These are phyloP conservation scores for Phrynocephalus forsythii DNA, from an alignment of 2,797 vertebrate genomes.

Conservation along the genomic window DNA sequence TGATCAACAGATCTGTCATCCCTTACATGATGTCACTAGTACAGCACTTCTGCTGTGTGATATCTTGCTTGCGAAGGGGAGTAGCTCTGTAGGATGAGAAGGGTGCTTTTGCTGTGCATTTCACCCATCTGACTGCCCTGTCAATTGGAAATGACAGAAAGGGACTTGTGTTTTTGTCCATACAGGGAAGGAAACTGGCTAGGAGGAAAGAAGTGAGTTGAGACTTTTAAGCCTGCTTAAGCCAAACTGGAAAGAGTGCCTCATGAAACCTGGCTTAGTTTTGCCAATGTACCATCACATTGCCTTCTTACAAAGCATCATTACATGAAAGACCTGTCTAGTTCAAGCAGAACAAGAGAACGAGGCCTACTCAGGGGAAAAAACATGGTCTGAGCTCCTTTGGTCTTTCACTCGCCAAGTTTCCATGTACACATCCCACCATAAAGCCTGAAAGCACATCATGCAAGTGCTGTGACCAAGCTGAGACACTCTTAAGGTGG, in stretches of 20 bases:
- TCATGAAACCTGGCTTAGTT: slow-evolving; percentile 60
- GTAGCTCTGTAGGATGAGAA: neutral
- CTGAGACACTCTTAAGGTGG: too few relatives aligned
- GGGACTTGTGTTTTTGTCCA: slow-evolving; percentile 64
- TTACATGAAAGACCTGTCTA: slow-evolving; percentile 49
- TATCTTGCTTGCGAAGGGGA: neutral
- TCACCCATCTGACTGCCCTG: neutral
- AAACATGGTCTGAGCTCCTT: neutral
- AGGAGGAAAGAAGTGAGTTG: slow-evolving; percentile 62
- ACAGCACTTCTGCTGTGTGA: neutral
- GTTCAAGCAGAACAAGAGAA: neutral
- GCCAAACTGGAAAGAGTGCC: slow-evolving; percentile 66
- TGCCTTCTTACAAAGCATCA: too few relatives aligned
- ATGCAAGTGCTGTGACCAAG: too few relatives aligned
- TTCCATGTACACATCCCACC: neutral
- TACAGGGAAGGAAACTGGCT: slow-evolving; percentile 66
- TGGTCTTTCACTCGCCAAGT: neutral
- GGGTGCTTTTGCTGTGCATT: neutral
- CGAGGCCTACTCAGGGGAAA: neutral
- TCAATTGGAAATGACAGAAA: slow-evolving; percentile 65
- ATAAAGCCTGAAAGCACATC: neutral
- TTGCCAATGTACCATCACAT: slow-evolving; percentile 37
- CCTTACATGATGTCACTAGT: neutral
- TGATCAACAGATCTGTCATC: slow-evolving; percentile 3
- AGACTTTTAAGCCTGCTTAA: slow-evolving; percentile 67